A percentile compares a stretch with the other conserved stretches of the same genome.
Conservation (phyloP, 2,888 invertebrate species). For the Epinotia bilunana region DNA sequence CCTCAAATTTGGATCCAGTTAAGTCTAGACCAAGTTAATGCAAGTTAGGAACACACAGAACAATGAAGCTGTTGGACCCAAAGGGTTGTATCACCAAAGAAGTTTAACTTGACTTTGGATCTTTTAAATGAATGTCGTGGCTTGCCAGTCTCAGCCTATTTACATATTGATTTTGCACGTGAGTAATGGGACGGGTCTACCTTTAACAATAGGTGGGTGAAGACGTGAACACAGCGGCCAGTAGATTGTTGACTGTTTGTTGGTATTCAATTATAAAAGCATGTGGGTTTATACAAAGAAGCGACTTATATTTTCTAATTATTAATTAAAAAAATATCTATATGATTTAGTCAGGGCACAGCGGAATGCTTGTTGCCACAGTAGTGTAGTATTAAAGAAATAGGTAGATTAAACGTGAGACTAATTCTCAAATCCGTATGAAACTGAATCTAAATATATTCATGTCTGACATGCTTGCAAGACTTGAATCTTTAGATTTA, state of each 20-base stretch:
- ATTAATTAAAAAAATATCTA: no score
- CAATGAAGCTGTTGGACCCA: slow-evolving; percentile 5
- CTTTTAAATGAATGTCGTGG: slow-evolving; percentile 53
- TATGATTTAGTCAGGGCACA: no score
- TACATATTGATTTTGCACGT: slow-evolving; percentile 68
- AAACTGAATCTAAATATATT: no score
- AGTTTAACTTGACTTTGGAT: slow-evolving; percentile 7
- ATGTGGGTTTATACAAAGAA: slow-evolving; percentile 1
- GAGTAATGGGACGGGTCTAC: slow-evolving; percentile 55
- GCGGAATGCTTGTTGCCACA: no score
- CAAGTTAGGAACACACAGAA: slow-evolving; percentile 58
- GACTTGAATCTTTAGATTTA: no score
- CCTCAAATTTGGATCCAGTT: slow-evolving; percentile 70
- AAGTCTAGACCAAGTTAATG: slow-evolving; percentile 60
- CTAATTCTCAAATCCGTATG: no score
- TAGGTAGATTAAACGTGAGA: no score
- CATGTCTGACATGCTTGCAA: no score
- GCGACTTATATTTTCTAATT: background rate
- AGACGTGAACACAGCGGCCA: slow-evolving; percentile 28
- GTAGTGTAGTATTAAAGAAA: no score
- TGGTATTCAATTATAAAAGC: slow-evolving; percentile 9
- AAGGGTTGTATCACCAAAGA: slow-evolving; percentile 13
- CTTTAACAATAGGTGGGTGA: slow-evolving; percentile 46
- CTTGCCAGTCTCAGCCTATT: slow-evolving; percentile 65
- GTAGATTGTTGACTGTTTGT: slow-evolving; percentile 21